A percentile compares a stretch with the other conserved stretches of the same genome.
Evolutionary conservation across 2,888 invertebrate species (phyloP).

Genomic region (Drosophila kambysellisi): DNA sequence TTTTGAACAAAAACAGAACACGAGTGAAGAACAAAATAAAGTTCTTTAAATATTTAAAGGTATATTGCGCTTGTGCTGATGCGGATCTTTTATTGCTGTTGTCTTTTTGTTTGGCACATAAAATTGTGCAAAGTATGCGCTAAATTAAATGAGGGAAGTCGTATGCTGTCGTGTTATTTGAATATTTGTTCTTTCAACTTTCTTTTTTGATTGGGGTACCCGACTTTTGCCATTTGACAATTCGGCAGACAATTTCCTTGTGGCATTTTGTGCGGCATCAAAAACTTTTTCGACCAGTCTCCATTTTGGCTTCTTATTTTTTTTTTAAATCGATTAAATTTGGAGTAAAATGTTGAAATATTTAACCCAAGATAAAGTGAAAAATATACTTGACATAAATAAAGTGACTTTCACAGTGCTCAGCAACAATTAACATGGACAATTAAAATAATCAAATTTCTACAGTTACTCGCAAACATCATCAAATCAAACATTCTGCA

Average conservation of each 20-base stretch:
- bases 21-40: conserved; percentile 11
- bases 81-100: conserved; percentile 35
- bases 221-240: conserved; percentile 44
- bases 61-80: conserved; percentile 44
- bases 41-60: conserved; percentile 70
- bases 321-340: not conserved
- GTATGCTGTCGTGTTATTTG: conserved; percentile 35
- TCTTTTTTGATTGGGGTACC: conserved; percentile 23
- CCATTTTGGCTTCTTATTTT: not conserved
- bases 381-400: conserved; percentile 1
- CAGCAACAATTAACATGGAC: conserved; percentile 3
- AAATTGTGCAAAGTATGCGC: conserved; percentile 40
- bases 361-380: not conserved
- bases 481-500: not conserved
- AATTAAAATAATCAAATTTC: conserved; percentile 10
- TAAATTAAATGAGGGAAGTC: conserved; percentile 50
- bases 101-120: conserved; percentile 15
- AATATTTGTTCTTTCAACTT: conserved; percentile 47
- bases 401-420: not conserved
- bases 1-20: not conserved
- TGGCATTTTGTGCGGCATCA: conserved; percentile 3
- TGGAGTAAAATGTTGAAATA: not conserved
- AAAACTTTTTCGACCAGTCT: conserved; percentile 20
- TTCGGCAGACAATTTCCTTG: conserved; percentile 20
- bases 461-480: not conserved